These are phyloP conservation scores for Tyria jacobaeae DNA, from an alignment of 2,888 invertebrate genomes.

Conservation along the genomic window DNA sequence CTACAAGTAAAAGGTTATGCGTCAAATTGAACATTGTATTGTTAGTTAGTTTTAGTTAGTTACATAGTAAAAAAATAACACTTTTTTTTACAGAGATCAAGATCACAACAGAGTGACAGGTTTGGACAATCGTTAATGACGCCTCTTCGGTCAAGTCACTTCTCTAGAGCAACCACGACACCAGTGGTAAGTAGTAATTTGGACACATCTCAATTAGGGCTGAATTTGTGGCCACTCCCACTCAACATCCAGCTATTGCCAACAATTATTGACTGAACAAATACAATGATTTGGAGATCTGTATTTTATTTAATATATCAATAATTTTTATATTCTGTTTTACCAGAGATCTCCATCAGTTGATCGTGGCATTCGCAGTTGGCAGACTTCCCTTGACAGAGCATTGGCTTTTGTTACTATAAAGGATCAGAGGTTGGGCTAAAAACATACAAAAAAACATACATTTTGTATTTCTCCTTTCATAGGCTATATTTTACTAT, in stretches of 20 bases:
- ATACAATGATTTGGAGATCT: too few species aligned
- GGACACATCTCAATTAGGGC: background rate
- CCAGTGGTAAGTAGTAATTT: slow-evolving; percentile 62
- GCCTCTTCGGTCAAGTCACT: slow-evolving; percentile 67
- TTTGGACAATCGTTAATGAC: slow-evolving; percentile 66
- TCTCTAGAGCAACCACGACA: slow-evolving; percentile 65
- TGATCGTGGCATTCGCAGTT: slow-evolving; percentile 65
- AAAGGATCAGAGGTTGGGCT: slow-evolving; percentile 74
- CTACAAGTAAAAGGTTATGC: too few species aligned
- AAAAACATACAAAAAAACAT: background rate
- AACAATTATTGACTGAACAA: too few species aligned
- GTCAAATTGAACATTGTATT: too few species aligned
- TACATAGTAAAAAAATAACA: too few species aligned
- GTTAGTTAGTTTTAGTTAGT: too few species aligned
- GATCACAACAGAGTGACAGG: slow-evolving; percentile 74
- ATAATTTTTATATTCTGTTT: slow-evolving; percentile 15
- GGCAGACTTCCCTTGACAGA: slow-evolving; percentile 74
- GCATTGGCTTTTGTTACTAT: slow-evolving; percentile 74
- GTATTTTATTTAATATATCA: too few species aligned
- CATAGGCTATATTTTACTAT: too few species aligned
- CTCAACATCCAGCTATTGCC: too few species aligned
- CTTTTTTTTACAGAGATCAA: slow-evolving; percentile 66
- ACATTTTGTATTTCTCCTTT: too few species aligned
- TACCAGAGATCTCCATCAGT: slow-evolving; percentile 76
- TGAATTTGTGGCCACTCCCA: too few species aligned